Evolutionary conservation across 2,113 vertebrate species (phyloP).

Genomic region (Poeciliopsis occidentalis): DNA sequence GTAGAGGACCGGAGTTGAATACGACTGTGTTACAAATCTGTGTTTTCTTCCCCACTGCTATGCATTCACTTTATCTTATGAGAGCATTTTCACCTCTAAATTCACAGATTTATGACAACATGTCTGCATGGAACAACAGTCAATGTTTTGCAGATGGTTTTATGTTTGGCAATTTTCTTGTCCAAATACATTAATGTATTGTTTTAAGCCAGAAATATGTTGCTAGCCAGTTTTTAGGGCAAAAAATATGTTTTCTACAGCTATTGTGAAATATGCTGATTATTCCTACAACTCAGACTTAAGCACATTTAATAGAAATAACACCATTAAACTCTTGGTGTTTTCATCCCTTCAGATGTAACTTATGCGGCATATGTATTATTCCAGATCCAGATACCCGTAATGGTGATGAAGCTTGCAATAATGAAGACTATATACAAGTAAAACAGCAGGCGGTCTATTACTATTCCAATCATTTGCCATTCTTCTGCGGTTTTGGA

Average conservation of each 20-base stretch:
- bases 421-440: conserved; percentile 67
- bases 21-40: not conserved
- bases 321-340: not conserved
- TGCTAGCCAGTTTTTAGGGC: not conserved
- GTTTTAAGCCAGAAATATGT: not conserved
- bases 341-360: not conserved
- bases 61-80: not conserved
- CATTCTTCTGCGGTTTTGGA: conserved; percentile 57
- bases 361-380: conserved; percentile 1
- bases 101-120: not conserved
- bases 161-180: not conserved
- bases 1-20: not conserved
- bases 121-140: not conserved
- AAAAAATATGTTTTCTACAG: not conserved
- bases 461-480: conserved; percentile 60
- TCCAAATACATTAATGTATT: not conserved
- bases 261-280: not conserved
- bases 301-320: not conserved
- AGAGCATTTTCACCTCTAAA: no score
- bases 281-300: not conserved
- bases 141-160: no score
- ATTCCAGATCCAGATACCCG: conserved; percentile 52
- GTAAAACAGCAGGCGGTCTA: conserved; percentile 70
- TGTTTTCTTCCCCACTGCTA: not conserved
- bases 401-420: conserved; percentile 66